Percentiles rank a stretch among this genome's conserved stretches.
phyloP scores from a whole-genome alignment of 2,113 vertebrate genomes.

The Cottus gobio region DNA sequence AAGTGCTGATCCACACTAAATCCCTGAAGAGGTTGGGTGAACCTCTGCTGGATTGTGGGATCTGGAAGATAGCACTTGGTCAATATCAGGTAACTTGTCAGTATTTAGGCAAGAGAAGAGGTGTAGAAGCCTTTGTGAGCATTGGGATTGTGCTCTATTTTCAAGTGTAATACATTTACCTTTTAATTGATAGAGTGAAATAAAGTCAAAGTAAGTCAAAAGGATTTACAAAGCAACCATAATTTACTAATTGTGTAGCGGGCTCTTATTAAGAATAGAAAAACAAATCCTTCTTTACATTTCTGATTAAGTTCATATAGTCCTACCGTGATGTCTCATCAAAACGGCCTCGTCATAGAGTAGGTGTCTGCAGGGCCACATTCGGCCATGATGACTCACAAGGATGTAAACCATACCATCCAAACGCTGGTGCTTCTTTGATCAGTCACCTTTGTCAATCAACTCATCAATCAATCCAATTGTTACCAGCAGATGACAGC shows the following conservation, averaged over 20 bases:
- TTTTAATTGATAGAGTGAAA: slow-evolving; percentile 16
- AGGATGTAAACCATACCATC: background rate
- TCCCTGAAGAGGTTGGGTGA: slow-evolving; percentile 30
- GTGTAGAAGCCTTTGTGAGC: slow-evolving; percentile 30
- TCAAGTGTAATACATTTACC: slow-evolving; percentile 1
- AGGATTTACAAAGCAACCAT: background rate
- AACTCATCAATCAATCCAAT: background rate
- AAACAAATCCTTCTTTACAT: background rate
- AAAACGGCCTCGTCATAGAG: background rate
- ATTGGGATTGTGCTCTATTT: background rate
- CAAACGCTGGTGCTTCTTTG: background rate
- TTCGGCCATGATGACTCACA: background rate
- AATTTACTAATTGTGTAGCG: background rate
- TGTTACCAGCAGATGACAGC: background rate
- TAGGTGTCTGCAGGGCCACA: background rate
- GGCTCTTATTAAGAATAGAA: background rate
- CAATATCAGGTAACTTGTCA: slow-evolving; percentile 39
- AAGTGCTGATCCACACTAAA: slow-evolving; percentile 44
- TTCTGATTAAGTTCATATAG: background rate
- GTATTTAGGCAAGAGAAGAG: slow-evolving; percentile 19
- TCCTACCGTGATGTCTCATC: background rate
- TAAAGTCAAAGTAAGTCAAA: slow-evolving; percentile 24
- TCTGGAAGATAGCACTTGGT: slow-evolving; percentile 26
- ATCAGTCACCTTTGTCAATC: background rate
- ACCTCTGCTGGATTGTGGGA: slow-evolving; percentile 39